phyloP scores from a whole-genome alignment of 2,113 vertebrate genomes.

The Synodontis membranacea region DNA sequence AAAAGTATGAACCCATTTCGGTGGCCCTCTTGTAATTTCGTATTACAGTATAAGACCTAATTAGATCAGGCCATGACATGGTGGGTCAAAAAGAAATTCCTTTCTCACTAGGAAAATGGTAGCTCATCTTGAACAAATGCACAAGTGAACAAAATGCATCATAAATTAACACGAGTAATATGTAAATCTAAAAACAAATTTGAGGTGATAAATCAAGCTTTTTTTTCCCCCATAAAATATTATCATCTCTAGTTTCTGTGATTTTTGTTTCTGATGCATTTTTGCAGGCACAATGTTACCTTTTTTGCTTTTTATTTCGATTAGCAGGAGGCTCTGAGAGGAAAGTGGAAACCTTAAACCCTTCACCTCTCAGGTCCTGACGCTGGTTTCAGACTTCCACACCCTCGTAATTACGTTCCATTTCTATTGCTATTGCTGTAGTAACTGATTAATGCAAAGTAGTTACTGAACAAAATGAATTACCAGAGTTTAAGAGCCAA shows the following conservation, averaged over 20 bases:
- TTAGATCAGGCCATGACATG: neutral
- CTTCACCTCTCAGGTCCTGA: neutral
- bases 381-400: neutral
- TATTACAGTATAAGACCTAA: neutral
- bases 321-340: neutral
- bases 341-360: neutral
- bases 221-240: neutral
- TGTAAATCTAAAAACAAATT: neutral
- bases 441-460: neutral
- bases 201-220: neutral
- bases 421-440: neutral
- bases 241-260: neutral
- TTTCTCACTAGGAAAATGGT: neutral
- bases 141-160: neutral
- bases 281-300: neutral
- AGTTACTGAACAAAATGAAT: neutral
- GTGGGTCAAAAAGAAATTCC: neutral
- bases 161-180: neutral
- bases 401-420: neutral
- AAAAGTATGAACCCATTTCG: neutral
- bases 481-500: neutral
- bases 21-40: too few species aligned
- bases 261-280: neutral
- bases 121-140: neutral
- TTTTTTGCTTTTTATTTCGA: neutral